These are phyloP conservation scores for Ellobius talpinus DNA, from an alignment of 2,113 vertebrate species.

Conservation along the genomic window DNA sequence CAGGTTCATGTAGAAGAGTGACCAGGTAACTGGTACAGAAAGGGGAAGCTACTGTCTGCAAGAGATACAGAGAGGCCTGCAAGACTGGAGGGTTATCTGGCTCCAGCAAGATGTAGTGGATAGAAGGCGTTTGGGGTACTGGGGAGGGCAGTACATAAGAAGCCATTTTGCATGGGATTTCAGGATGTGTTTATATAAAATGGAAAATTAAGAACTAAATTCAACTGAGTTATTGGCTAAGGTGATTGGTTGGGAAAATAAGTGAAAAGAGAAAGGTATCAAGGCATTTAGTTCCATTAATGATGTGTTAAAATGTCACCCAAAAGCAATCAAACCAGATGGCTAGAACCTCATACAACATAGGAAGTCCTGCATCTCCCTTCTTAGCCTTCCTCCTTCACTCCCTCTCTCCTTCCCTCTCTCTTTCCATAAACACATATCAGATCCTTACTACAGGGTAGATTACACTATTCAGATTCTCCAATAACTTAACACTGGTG, in stretches of 20 bases:
- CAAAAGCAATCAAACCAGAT: not conserved
- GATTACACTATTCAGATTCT: not conserved
- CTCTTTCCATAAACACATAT: not conserved
- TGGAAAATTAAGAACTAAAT: not conserved
- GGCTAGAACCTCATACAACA: accelerated
- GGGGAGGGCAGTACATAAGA: not conserved
- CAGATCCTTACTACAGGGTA: not conserved
- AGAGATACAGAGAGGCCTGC: not conserved
- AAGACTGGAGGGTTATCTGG: accelerated
- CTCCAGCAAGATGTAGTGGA: accelerated
- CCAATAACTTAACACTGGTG: no score
- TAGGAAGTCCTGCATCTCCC: accelerated
- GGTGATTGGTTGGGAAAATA: not conserved
- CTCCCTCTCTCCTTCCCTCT: not conserved
- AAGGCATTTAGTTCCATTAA: not conserved
- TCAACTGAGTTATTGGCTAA: not conserved
- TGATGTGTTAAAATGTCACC: not conserved
- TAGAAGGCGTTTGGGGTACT: not conserved
- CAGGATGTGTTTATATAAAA: not conserved
- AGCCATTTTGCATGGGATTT: not conserved
- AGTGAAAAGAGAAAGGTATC: not conserved
- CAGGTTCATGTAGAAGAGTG: not conserved
- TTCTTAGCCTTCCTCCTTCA: not conserved
- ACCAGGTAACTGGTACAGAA: not conserved
- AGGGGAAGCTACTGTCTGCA: no score